Conservation (phyloP, 2,888 invertebrate genomes). For the Hoplodrina blanda region DNA sequence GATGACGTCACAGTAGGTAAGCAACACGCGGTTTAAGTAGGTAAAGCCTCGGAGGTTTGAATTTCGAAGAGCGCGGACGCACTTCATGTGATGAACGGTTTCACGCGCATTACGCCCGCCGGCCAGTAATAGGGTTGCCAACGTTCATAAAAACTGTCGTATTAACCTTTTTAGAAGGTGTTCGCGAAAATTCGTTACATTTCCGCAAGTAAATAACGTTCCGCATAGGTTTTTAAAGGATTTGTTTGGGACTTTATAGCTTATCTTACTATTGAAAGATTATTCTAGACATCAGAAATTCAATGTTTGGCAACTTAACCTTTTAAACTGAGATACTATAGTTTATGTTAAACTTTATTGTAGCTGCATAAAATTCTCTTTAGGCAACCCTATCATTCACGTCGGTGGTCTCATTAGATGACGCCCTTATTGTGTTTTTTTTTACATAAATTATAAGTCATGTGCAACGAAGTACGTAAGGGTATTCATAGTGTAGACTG, state of each 20-base stretch:
- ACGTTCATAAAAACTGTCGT: constrained; percentile 56
- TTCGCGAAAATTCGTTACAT: constrained; percentile 18
- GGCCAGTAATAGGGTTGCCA: constrained; percentile 71
- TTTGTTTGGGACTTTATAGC: neutral
- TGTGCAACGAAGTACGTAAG: constrained; percentile 67
- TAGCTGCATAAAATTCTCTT: neutral
- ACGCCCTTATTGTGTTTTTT: constrained; percentile 73
- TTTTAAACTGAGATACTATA: neutral
- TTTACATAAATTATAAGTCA: constrained; percentile 77
- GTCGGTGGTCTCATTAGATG: constrained; percentile 86
- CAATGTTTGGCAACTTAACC: neutral
- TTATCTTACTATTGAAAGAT: neutral
- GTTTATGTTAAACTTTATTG: neutral
- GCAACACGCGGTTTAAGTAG: constrained; percentile 17
- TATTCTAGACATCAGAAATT: neutral
- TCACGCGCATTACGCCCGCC: constrained; percentile 78
- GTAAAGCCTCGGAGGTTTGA: constrained; percentile 67
- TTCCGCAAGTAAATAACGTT: constrained; percentile 21
- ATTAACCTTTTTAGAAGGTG: constrained; percentile 46
- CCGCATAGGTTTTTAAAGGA: constrained; percentile 6
- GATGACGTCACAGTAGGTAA: constrained; percentile 53
- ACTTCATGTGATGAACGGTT: constrained; percentile 78
- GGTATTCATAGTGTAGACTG: constrained; percentile 66
- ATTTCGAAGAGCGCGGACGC: constrained; percentile 69
- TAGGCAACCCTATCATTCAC: constrained; percentile 67